Base-by-base conservation (phyloP, 2,888 invertebrate genomes). In the Leucozona laternaria region DNA sequence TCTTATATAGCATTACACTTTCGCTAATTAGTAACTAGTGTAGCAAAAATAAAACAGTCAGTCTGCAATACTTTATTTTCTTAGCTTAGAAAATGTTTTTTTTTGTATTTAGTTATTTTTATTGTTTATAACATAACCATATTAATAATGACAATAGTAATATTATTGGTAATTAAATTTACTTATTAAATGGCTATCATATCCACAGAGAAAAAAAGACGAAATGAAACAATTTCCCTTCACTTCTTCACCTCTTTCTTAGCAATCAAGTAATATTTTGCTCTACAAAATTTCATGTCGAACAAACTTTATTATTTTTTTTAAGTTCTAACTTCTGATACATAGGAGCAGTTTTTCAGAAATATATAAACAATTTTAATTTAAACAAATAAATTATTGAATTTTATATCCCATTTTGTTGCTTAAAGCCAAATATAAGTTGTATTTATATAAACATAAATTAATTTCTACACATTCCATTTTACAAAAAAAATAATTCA, bases 341-440 rank as follows among this genome's bases (percentile, higher is more conserved):
- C 40, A 31, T 25, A 72, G 25, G 57, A 53, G 25, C 62, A n/a
- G 17, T 37, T 58, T 58, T 28, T 40, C 20, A 31, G 22, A 45
- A 37, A 28, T 22, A 43, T 28, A 68, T 60, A 34, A 57, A 66
- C 37, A 22, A 64, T 58, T 64, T 22, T 71, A 66, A 66, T 58
- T 58, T 71, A 66, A 82, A 78, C 57, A 78, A 78, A 82, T 73
- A 82, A 78, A 78, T 78, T 78, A 79, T 22, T 70, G 50, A 72
- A 58, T 60, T 79, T 37, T 73, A 53, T 66, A 73, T 79, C 31
- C 50, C 78, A 60, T 50, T 78, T 25, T 58, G 55, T 53, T 55
- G 66, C 73, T 73, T 75, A 73, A 75, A 79, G 83, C 73, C 55
- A 45, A 79, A 83, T 25, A 73, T 48, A 75, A 57, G 55, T 68